Evolutionary conservation across 2,797 vertebrate genomes (phyloP), one percentile per base, ranked within the genome.

Genomic region (Monodelphis domestica): DNA sequence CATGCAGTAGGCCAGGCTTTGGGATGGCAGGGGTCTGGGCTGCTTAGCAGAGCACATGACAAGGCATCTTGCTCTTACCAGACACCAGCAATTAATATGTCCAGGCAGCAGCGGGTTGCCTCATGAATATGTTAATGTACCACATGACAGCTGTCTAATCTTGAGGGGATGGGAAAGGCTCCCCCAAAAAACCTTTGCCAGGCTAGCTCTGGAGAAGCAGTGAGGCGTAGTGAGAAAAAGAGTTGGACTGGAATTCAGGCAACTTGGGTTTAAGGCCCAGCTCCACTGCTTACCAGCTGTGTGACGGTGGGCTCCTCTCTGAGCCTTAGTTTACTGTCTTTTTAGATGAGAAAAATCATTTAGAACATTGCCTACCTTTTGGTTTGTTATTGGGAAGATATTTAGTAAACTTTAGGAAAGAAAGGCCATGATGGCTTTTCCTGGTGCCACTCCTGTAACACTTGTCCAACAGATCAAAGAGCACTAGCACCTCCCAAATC

Each of bases 121-220:
- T 93, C 50, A 94, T 96, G 57, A 96, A 94, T 95, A 93, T 97
- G 91, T 57, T 96, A 54, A 95, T 95, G 54, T 95, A 53, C 88
- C 57, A 91, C 24, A 91, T 78, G 55, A 88, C 92, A 90, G 5
- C 33, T 52, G 12, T 78, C 94, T 97, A 55, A n/a, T 93, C 96
- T 96, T 91, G 90, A 90, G 91, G 78, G 33, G 29, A 54, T 52
- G n/a, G 89, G 33, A 21, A 10, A 89, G 29, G 91, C 29, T 88
- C 91, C 91, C 89, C 63, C n/a, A n/a, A n/a, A 87, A 95, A 94
- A 89, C 38, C 56, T 54, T 51, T 93, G 93, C 90, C 89, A 94
- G 54, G 92, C 89, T 90, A 57, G 92, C 57, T 95, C 50, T 38
- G 63, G 6, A 21, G 33, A 70, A 70, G 63, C 63, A 70, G 63